Evolutionary conservation across 2,888 invertebrate genomes (phyloP).

Genomic region (Eueremaeus valkanovi): DNA sequence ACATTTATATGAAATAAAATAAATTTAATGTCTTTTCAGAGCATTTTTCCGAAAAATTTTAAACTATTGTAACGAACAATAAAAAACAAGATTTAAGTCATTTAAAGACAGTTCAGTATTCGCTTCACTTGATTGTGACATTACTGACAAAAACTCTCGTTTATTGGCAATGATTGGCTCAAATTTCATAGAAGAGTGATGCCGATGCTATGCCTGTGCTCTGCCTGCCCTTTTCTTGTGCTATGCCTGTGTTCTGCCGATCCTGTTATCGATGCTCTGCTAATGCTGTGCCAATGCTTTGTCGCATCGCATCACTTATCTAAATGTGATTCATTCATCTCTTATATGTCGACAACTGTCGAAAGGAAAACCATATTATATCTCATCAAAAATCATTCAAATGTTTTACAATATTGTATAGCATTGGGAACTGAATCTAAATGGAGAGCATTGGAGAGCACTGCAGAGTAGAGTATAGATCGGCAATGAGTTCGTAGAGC

Average conservation of each 20-base stretch:
- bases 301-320: constrained; percentile 33
- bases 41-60: not conserved
- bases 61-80: constrained; percentile 12
- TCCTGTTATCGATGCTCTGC: not conserved
- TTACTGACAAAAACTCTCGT: constrained; percentile 28
- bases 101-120: constrained; percentile 4
- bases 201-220: not conserved
- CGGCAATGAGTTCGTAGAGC: not conserved
- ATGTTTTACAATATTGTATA: constrained; percentile 26
- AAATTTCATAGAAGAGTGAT: not conserved
- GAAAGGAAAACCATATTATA: constrained; percentile 25
- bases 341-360: constrained; percentile 15
- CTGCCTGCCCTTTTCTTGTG: not conserved
- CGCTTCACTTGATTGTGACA: constrained; percentile 32
- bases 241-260: too few relatives aligned
- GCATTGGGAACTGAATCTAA: not conserved
- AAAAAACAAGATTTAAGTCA: constrained; percentile 9
- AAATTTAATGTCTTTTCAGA: not conserved
- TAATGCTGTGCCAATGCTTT: not conserved
- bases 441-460: not conserved
- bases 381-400: constrained; percentile 17
- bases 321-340: constrained; percentile 33
- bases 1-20: not conserved
- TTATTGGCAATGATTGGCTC: constrained; percentile 28
- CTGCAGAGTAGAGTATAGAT: not conserved